Evolutionary conservation across 2,888 invertebrate species (phyloP).

Genomic region (Heliconius charithonia): DNA sequence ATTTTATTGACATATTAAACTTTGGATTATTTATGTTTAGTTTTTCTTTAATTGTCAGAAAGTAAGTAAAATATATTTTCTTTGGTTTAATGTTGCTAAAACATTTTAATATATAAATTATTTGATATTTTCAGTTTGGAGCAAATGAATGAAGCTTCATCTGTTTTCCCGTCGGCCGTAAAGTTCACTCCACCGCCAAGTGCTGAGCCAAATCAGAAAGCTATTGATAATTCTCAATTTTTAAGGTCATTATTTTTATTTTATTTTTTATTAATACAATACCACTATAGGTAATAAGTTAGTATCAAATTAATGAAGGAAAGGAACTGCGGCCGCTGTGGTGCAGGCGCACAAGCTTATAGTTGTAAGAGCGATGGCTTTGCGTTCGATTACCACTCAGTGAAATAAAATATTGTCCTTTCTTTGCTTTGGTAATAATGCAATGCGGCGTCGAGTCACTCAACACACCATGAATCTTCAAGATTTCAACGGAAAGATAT

Average conservation of each 20-base stretch:
- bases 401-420: neutral
- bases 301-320: neutral
- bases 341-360: neutral
- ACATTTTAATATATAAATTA: neutral
- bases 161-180: constrained; percentile 57
- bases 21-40: neutral
- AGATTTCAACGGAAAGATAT: no score
- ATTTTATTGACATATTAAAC: neutral
- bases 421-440: neutral
- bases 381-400: neutral
- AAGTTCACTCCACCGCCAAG: constrained; percentile 55
- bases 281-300: neutral
- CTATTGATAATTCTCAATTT: constrained; percentile 54
- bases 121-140: constrained; percentile 66
- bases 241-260: constrained; percentile 55
- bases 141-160: constrained; percentile 58
- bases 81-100: neutral
- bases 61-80: no score
- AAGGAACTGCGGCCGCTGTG: neutral
- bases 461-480: no score
- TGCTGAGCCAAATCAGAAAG: constrained; percentile 52
- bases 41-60: neutral
- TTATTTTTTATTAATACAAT: constrained; percentile 19
- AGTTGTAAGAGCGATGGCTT: neutral
- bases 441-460: neutral